Percentiles rank a stretch among this genome's conserved stretches.
Evolutionary conservation across 2,797 vertebrate species (phyloP).

Genomic region (Smutsia temminckii): DNA sequence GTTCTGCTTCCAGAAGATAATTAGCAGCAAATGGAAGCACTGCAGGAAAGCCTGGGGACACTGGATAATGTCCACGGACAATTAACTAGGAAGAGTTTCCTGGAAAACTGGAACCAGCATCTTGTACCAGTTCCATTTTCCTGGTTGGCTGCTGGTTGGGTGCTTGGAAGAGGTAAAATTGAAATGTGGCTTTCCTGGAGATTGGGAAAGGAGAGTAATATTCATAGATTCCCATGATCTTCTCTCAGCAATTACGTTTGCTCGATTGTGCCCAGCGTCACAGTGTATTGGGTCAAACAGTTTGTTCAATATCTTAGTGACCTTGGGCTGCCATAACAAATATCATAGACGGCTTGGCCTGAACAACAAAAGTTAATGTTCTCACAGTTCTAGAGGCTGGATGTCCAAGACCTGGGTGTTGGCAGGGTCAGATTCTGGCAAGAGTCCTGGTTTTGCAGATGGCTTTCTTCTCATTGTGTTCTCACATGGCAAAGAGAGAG

Average conservation of each 20-base stretch:
- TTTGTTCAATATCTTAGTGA: not conserved
- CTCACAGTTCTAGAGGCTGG: not conserved
- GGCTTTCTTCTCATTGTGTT: not conserved
- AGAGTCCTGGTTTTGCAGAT: not conserved
- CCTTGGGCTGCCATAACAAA: not conserved
- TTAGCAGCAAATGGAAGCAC: conserved; percentile 26
- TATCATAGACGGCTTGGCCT: not conserved
- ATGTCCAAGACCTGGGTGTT: not conserved
- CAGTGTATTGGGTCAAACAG: not conserved
- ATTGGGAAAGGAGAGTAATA: not conserved
- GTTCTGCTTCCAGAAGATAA: conserved; percentile 36
- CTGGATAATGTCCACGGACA: not conserved
- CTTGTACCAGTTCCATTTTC: conserved; percentile 22
- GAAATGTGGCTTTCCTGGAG: conserved; percentile 9
- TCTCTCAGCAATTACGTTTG: not conserved
- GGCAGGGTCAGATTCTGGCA: not conserved
- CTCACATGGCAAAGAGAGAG: not conserved
- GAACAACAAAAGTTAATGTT: not conserved
- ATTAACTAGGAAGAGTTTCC: conserved; percentile 27
- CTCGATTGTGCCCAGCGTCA: not conserved
- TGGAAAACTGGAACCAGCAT: conserved; percentile 15
- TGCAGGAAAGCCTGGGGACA: not conserved
- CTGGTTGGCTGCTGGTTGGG: conserved; percentile 6
- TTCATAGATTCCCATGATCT: not conserved
- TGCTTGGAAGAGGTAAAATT: conserved; percentile 14